These are phyloP conservation scores for Rotaria macrura DNA, from an alignment of 2,888 invertebrate species.

Conservation along the genomic window DNA sequence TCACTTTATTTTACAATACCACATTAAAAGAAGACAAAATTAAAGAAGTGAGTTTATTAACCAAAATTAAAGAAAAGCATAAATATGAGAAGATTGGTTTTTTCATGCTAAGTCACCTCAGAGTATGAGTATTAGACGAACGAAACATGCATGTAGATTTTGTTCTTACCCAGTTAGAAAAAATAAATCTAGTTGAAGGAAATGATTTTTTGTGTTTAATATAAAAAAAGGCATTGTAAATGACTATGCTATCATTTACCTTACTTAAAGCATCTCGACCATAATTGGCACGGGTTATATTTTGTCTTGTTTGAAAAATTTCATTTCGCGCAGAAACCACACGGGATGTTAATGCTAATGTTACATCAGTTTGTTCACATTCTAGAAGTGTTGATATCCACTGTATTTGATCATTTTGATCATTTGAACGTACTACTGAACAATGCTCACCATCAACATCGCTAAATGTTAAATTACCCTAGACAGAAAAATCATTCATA, in stretches of 20 bases:
- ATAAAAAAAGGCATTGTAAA: no score
- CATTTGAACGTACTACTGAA: constrained; percentile 41
- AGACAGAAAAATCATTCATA: constrained; percentile 35
- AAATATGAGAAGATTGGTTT: no score
- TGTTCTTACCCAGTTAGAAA: background rate
- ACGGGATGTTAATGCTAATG: constrained; percentile 68
- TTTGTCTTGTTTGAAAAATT: constrained; percentile 78
- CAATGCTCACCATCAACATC: constrained; percentile 53
- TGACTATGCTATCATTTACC: constrained; percentile 46
- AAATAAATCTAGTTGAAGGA: background rate
- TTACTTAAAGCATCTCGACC: constrained; percentile 85
- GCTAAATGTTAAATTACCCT: constrained; percentile 59
- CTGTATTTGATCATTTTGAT: background rate
- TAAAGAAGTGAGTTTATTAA: no score
- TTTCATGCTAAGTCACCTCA: background rate
- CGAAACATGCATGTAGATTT: background rate
- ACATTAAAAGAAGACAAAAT: no score
- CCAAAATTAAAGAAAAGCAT: no score
- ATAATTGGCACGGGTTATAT: constrained; percentile 69
- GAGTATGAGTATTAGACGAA: background rate
- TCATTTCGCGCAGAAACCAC: constrained; percentile 86
- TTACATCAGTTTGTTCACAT: constrained; percentile 61
- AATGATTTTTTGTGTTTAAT: no score
- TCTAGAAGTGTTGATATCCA: constrained; percentile 55
- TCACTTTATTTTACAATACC: no score